Evolutionary conservation across 2,797 vertebrate species (phyloP), one percentile per base, ranked within the genome.

Genomic region (Varecia variegata): DNA sequence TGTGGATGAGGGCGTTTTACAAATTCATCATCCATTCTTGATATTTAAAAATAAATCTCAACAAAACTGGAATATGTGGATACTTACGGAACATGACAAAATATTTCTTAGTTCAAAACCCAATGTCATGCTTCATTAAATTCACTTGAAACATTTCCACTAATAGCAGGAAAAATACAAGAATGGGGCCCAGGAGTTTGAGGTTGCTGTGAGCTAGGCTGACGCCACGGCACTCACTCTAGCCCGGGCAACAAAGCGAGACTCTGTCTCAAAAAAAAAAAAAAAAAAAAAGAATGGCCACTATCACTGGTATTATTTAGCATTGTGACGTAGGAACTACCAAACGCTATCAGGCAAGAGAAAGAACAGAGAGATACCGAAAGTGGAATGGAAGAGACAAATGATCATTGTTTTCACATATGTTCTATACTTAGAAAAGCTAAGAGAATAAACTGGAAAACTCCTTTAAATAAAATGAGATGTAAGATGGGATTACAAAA

Each of bases 101-200:
- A 35, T 38, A 54, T 76, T 85, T 95, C 74, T 89, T 74, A 71
- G 67, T 79, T 85, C 62, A 71, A 81, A 93, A 76, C 40, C 27
- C 62, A 92, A 21, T 52, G 43, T 68, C 67, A 68, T 18, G 18
- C n/a, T 88, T 67, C 77, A 68, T 65, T 91, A 90, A 88, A 81
- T 68, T 82, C 77, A 45, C 68, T 65, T 56, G 60, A 81, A 84
- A 81, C 45, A 38, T 62, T 94, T 62, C 73, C 76, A 43, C 25
- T 67, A n/a, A 35, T 74, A 43, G 40, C 88, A 71, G 60, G 79
- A 87, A 68, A 94, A 73, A 25, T 20, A n/a, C 38, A 38, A 23
- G 40, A 30, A 43, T 11, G 14, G 21, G n/a, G n/a, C n/a, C n/a
- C n/a, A n/a, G n/a, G n/a, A n/a, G n/a, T n/a, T n/a, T n/a, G n/a